Percentiles rank a stretch among this genome's conserved stretches.
Conservation (phyloP, 2,888 invertebrate species). For the Tanypteryx hageni region DNA sequence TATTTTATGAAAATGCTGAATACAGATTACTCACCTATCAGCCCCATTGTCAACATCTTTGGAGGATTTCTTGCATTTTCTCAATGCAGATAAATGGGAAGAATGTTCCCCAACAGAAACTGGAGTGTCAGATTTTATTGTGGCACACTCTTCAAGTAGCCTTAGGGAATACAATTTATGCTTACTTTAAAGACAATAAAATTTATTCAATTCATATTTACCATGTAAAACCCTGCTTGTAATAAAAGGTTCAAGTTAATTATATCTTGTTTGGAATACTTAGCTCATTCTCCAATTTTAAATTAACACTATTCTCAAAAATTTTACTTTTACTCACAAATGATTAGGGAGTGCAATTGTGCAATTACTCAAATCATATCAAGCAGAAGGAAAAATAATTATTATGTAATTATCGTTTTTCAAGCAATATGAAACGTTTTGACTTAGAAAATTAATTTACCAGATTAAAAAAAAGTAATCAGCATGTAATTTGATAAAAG, state of each 20-base stretch:
- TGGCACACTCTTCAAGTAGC: conserved; percentile 33
- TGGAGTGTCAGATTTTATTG: not conserved
- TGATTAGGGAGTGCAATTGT: not conserved
- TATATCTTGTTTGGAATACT: too few relatives aligned
- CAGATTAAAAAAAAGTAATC: not conserved
- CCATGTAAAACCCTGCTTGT: too few relatives aligned
- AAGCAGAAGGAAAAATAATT: not conserved
- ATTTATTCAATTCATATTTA: too few relatives aligned
- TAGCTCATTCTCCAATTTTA: not conserved
- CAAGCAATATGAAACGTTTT: not conserved
- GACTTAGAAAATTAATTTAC: not conserved
- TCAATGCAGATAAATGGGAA: not conserved
- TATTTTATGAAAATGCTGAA: not conserved
- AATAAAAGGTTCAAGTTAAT: too few relatives aligned
- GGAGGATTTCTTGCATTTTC: not conserved
- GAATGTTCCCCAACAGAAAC: not conserved
- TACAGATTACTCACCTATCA: conserved; percentile 32
- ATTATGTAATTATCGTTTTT: not conserved
- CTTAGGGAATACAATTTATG: not conserved
- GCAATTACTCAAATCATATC: not conserved
- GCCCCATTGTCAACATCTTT: not conserved
- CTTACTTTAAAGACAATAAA: too few relatives aligned
- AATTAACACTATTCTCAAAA: not conserved
- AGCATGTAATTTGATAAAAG: not conserved
- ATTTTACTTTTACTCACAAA: not conserved